These are phyloP conservation scores for Salvelinus sp. DNA, from an alignment of 2,113 vertebrate genomes.

Conservation along the genomic window DNA sequence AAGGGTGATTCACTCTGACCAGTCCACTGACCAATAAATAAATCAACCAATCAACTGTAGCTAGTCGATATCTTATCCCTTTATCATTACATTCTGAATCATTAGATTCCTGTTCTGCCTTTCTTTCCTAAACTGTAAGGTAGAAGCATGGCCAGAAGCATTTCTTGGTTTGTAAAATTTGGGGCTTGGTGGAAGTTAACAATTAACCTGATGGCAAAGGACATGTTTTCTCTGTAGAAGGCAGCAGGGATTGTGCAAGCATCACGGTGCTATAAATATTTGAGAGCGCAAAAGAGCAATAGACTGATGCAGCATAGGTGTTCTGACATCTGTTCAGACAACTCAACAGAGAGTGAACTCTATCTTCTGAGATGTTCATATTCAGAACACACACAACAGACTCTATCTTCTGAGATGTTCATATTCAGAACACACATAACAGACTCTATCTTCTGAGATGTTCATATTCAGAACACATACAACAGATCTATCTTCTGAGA, in stretches of 20 bases:
- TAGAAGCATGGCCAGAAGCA: too few relatives aligned
- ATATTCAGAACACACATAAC: slow-evolving; percentile 11
- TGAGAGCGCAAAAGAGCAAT: slow-evolving; percentile 66
- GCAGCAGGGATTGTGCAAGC: slow-evolving; percentile 49
- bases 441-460: slow-evolving; percentile 35
- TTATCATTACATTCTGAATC: slow-evolving; percentile 12
- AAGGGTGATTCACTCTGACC: background rate
- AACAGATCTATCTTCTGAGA: slow-evolving; percentile 32
- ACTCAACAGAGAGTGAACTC: slow-evolving; percentile 30
- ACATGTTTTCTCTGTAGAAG: slow-evolving; percentile 36
- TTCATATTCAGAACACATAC: slow-evolving; percentile 31
- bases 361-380: slow-evolving; percentile 39
- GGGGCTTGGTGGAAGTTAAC: slow-evolving; percentile 1
- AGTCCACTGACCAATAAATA: background rate
- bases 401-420: slow-evolving; percentile 40
- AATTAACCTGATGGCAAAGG: slow-evolving; percentile 31
- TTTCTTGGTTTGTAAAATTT: background rate
- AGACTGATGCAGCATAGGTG: slow-evolving; percentile 69
- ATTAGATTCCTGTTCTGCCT: background rate
- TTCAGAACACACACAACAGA: slow-evolving; percentile 23
- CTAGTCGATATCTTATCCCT: background rate
- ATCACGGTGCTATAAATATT: slow-evolving; percentile 70
- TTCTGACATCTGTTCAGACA: slow-evolving; percentile 68
- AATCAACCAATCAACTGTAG: background rate
- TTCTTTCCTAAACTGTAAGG: background rate